Evolutionary conservation across 1,140 invertebrate species (phyloP).

Genomic region (Drosophila sturtevanti): DNA sequence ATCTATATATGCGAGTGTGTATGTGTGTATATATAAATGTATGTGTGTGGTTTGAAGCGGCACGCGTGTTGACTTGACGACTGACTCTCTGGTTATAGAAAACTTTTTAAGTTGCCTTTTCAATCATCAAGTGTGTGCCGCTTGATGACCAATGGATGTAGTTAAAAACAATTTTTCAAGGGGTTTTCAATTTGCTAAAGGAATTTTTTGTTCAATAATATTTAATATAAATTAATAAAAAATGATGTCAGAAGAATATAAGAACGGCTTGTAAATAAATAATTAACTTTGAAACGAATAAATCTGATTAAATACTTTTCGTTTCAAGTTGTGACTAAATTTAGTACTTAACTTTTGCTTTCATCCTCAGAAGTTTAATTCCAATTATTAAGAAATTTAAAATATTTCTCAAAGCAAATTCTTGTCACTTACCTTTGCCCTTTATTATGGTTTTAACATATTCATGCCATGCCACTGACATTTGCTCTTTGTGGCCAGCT

Average conservation of each 20-base stretch:
- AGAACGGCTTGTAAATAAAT: too few relatives aligned
- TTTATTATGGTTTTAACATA: too few relatives aligned
- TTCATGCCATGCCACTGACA: slow-evolving; percentile 3
- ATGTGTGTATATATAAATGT: slow-evolving; percentile 14
- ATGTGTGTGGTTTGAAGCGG: slow-evolving; percentile 31
- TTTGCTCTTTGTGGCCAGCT: background rate
- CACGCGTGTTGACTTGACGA: slow-evolving; percentile 38
- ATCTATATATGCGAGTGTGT: slow-evolving; percentile 4
- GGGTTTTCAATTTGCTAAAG: background rate
- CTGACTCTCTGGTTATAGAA: slow-evolving; percentile 40
- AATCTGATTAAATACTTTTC: too few relatives aligned
- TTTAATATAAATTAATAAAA: too few relatives aligned
- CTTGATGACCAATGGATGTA: slow-evolving; percentile 22
- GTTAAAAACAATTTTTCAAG: slow-evolving; percentile 5
- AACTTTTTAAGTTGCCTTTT: slow-evolving; percentile 51
- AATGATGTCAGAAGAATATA: too few relatives aligned
- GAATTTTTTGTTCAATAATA: background rate
- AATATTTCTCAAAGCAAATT: too few relatives aligned
- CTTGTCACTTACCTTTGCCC: too few relatives aligned
- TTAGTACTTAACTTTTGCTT: too few relatives aligned
- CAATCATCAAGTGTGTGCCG: slow-evolving; percentile 33
- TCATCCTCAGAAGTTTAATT: too few relatives aligned
- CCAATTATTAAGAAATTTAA: too few relatives aligned
- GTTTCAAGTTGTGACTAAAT: too few relatives aligned
- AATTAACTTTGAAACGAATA: too few relatives aligned